Evolutionary conservation across 2,797 vertebrate genomes (phyloP).

Genomic region (Anas bernieri): DNA sequence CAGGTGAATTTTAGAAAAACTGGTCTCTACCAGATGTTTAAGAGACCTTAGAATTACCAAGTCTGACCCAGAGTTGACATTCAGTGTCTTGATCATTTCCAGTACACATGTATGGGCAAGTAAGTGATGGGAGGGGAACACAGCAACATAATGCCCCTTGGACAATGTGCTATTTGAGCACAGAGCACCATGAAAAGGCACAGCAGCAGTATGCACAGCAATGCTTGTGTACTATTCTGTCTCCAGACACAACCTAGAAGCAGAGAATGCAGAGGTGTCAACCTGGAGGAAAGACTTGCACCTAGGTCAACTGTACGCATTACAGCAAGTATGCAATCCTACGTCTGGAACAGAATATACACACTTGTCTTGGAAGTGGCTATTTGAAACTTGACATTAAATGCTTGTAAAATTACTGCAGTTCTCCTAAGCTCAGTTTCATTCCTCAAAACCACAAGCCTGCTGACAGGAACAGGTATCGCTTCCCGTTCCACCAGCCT

Average conservation of each 20-base stretch:
- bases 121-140: background rate
- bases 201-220: background rate
- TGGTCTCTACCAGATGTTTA: background rate
- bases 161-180: background rate
- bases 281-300: background rate
- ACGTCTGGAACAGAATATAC: too few relatives aligned
- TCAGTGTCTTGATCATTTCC: background rate
- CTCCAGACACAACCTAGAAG: background rate
- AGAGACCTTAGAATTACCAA: background rate
- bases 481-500: background rate
- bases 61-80: background rate
- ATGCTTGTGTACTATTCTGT: background rate
- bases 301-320: too few relatives aligned
- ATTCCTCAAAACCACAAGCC: background rate
- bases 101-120: background rate
- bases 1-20: background rate
- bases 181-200: background rate
- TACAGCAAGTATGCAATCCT: background rate
- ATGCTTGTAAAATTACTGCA: background rate
- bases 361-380: background rate
- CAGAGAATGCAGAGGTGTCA: background rate
- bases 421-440: background rate
- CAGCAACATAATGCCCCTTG: background rate
- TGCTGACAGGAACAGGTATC: background rate
- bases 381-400: background rate